phyloP scores from a whole-genome alignment of 1,140 invertebrate species.

The Heliconius congener region DNA sequence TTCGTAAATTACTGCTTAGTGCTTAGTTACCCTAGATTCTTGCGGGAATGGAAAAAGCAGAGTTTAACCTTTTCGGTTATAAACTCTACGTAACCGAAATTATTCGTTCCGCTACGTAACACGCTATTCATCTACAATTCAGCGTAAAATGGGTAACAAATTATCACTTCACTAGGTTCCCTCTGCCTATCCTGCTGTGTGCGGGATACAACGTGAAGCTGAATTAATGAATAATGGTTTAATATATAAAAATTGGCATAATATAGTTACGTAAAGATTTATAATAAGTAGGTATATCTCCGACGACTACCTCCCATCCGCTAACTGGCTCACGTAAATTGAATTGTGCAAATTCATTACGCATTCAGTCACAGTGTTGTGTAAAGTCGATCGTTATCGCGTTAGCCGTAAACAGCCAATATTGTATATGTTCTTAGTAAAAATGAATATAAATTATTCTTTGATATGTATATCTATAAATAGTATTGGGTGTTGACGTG shows the following conservation, averaged over 20 bases:
- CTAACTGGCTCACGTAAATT: constrained; percentile 38
- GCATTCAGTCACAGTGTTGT: constrained; percentile 35
- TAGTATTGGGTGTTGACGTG: neutral
- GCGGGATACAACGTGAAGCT: no score
- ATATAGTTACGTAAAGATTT: neutral
- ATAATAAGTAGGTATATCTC: neutral
- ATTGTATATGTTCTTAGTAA: constrained; percentile 7
- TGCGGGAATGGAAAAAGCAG: no score
- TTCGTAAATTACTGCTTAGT: no score
- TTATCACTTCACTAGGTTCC: no score
- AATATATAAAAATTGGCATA: neutral
- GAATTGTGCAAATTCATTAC: constrained; percentile 48
- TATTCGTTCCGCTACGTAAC: no score
- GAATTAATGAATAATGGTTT: neutral
- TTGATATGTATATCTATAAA: neutral
- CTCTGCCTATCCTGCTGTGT: no score
- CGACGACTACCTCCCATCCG: neutral
- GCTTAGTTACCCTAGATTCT: no score
- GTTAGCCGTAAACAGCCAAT: constrained; percentile 45
- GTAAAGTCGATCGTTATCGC: constrained; percentile 43
- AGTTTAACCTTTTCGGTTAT: no score
- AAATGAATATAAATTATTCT: constrained; percentile 1
- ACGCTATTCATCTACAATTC: no score
- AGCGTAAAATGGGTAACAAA: no score
- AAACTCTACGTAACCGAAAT: no score